Base-by-base conservation (phyloP, 2,113 vertebrate species). In the Bubo bubo region DNA sequence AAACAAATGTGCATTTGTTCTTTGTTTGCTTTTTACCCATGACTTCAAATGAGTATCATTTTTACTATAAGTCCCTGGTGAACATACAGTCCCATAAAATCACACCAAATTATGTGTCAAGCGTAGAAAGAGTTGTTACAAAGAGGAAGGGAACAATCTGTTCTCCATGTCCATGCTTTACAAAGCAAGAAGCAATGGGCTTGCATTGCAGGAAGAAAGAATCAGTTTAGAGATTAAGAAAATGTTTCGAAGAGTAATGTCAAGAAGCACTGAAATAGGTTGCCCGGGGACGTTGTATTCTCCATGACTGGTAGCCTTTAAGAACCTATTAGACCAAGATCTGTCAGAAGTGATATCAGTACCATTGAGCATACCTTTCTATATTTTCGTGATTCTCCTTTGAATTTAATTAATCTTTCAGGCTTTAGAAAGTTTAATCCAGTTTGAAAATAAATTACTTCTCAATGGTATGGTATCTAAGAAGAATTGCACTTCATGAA, bases 1-100 rank as follows among this genome's bases (percentile, higher is more conserved):
- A 98, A 98, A 98, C 94, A 98, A 97, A 95, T 63, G 90, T 97
- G 74, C 96, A 97, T 98, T 98, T 98, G 97, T 97, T 97, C 97
- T 96, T 72, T 5, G 7, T 97, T 96, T 97, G 94, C 94, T 97
- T 97, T 97, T 97, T 93, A 96, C 74, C 68, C 90, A 47, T 72
- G 89, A 92, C 85, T 93, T 95, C 94, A 92, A 86, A 93, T 96
- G 83, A 96, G 79, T 92, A 88, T 80, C 58, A 59, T 96, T 97
- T 95, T 91, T 93, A 73, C 81, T 90, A 10, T 53, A 87, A 91
- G 95, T 79, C 55, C 68, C 91, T 75, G 86, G n/a, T 80, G 84
- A 94, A 56, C 85, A 96, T 81, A 71, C 81, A 83, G 67, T 87
- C 52, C 59, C 39, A 66, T 86, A 76, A 96, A 98, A 72, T 59